phyloP scores from a whole-genome alignment of 2,888 invertebrate species.

The Chrysodeixis includens region DNA sequence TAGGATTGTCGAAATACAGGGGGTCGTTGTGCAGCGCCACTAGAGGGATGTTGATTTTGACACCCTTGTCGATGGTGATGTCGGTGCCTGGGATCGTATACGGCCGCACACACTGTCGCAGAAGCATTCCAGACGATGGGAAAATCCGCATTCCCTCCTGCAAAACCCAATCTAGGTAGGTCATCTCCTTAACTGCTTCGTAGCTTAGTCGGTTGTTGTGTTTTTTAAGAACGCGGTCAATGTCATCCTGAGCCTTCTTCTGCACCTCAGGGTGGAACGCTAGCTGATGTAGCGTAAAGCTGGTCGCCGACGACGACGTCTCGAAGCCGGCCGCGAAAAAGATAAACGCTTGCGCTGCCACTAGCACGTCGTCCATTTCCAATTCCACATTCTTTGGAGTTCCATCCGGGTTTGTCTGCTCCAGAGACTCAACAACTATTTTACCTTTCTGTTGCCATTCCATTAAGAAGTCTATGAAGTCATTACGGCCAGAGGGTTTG shows the following conservation, averaged over 20 bases:
- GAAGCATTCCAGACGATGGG: slow-evolving; percentile 67
- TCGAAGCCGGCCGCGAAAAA: slow-evolving; percentile 85
- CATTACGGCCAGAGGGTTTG: slow-evolving; percentile 71
- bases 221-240: slow-evolving; percentile 67
- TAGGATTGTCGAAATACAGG: slow-evolving; percentile 70
- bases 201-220: slow-evolving; percentile 70
- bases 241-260: slow-evolving; percentile 67
- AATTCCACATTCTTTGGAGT: slow-evolving; percentile 58
- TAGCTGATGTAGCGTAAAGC: slow-evolving; percentile 75
- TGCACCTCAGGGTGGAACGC: slow-evolving; percentile 74
- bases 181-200: slow-evolving; percentile 77
- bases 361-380: slow-evolving; percentile 67
- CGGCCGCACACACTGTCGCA: slow-evolving; percentile 60
- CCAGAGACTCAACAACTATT: slow-evolving; percentile 66
- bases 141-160: slow-evolving; percentile 76
- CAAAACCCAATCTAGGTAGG: slow-evolving; percentile 73
- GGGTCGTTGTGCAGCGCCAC: slow-evolving; percentile 73
- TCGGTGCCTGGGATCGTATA: slow-evolving; percentile 67
- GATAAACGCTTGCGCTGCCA: slow-evolving; percentile 75
- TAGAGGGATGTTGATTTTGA: slow-evolving; percentile 56
- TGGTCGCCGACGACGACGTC: slow-evolving; percentile 82
- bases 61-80: slow-evolving; percentile 65
- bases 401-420: slow-evolving; percentile 63
- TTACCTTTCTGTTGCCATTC: slow-evolving; percentile 68
- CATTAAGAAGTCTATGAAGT: slow-evolving; percentile 71